Conservation (phyloP, 2,797 vertebrate genomes). For the Florisuga fusca region DNA sequence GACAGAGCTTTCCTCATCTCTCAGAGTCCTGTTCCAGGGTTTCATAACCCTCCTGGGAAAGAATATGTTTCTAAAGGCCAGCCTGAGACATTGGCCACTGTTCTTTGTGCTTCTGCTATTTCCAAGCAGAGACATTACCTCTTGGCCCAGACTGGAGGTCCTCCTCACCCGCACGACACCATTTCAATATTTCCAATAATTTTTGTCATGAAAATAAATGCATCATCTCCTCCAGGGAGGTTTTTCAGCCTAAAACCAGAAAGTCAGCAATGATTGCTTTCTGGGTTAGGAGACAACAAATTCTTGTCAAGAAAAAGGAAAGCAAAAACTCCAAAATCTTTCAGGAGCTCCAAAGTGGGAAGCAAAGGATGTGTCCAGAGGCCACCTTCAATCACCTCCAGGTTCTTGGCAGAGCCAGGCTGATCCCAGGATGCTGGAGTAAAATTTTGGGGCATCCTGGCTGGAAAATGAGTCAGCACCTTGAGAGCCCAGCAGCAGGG, state of each 20-base stretch:
- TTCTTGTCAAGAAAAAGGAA: neutral
- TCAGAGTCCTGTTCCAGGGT: neutral
- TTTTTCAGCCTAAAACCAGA: neutral
- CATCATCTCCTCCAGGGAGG: rapidly evolving
- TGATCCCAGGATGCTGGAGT: neutral
- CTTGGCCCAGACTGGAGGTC: neutral
- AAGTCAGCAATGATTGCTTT: neutral
- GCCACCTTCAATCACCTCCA: neutral
- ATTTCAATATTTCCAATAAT: too few relatives aligned
- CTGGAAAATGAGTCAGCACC: neutral
- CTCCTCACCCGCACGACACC: neutral
- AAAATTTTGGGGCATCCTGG: rapidly evolving
- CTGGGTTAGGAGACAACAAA: neutral
- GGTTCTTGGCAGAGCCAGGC: neutral
- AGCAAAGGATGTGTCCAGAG: neutral
- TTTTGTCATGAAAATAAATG: neutral
- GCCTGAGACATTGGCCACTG: neutral
- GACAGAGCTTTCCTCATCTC: neutral
- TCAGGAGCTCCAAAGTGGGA: neutral
- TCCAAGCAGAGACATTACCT: neutral
- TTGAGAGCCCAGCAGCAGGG: rapidly evolving
- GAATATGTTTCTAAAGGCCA: neutral
- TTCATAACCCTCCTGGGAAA: neutral
- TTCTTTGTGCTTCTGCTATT: neutral
- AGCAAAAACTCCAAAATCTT: neutral